phyloP scores from a whole-genome alignment of 2,888 invertebrate genomes.

The Lochmaea crataegi region DNA sequence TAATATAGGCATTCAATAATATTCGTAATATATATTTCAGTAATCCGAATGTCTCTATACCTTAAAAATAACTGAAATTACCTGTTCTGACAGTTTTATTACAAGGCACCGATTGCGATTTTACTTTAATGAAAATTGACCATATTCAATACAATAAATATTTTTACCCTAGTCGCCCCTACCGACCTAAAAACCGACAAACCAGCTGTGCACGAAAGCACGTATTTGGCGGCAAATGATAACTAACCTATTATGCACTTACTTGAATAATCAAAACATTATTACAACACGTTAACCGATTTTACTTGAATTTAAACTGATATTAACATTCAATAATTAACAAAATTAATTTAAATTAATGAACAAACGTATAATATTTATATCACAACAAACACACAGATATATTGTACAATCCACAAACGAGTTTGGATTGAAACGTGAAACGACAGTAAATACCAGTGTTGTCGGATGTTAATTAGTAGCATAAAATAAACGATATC shows the following conservation, averaged over 20 bases:
- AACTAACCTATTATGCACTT: neutral
- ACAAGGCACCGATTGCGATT: too few species aligned
- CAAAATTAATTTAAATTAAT: neutral
- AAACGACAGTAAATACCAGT: neutral
- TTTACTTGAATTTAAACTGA: neutral
- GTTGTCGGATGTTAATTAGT: neutral
- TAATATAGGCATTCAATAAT: too few species aligned
- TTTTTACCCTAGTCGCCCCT: neutral
- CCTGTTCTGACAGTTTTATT: too few species aligned
- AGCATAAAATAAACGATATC: too few species aligned
- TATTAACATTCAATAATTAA: neutral
- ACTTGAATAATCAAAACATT: neutral
- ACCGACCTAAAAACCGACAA: neutral
- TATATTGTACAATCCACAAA: neutral
- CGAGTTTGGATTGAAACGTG: neutral
- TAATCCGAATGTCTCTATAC: too few species aligned
- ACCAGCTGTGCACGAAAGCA: neutral
- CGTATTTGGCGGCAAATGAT: slow-evolving; percentile 3
- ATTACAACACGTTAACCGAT: neutral
- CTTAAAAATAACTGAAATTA: too few species aligned
- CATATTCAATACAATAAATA: neutral
- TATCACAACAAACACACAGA: neutral
- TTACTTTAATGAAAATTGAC: too few species aligned
- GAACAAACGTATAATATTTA: neutral
- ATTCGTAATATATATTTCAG: too few species aligned